Evolutionary conservation across 2,113 vertebrate species (phyloP), one percentile per base, ranked within the genome.

Genomic region (Agapornis roseicollis): DNA sequence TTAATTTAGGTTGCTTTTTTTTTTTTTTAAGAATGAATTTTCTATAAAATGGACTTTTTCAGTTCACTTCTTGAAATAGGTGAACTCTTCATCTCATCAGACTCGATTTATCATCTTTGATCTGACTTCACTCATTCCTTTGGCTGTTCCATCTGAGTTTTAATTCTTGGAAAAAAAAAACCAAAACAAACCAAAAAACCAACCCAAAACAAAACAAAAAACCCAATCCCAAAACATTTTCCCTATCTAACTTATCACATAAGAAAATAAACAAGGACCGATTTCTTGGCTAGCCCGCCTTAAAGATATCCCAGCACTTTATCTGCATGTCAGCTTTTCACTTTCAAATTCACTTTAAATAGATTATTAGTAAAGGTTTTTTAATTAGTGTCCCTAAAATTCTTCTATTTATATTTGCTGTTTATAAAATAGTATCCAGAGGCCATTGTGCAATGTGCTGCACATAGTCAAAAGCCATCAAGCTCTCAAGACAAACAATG

Each of bases 81-180:
- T 97, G 89, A 97, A 97, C 56, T 96, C 89, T 97, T 98, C 90
- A 55, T 97, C 93, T 96, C 56, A 85, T 95, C 89, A 92, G 89
- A 88, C 68, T 76, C 50, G 78, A 80, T 96, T 95, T 96, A 97
- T 97, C 85, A 96, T 96, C 94, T 96, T 97, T 97, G 94, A 93
- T 97, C 90, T 93, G 77, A 90, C 94, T 97, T 95, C 91, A 94
- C 88, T 96, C 89, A 89, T 96, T 97, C 85, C 58, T 94, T 95
- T 95, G 86, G 88, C 91, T 50, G 55, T 50, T 84, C 50, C 55
- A 80, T 96, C 68, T 88, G 91, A 92, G 86, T 91, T 93, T 93
- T 96, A 88, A 86, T 95, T 95, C 82, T 66, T 12, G 9, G 2
- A 20, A 71, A 60, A 42, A 28, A 56, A 35, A 61, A 46, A 46